These are phyloP conservation scores for Ophiodon elongatus DNA, from an alignment of 2,113 vertebrate species.

Conservation along the genomic window DNA sequence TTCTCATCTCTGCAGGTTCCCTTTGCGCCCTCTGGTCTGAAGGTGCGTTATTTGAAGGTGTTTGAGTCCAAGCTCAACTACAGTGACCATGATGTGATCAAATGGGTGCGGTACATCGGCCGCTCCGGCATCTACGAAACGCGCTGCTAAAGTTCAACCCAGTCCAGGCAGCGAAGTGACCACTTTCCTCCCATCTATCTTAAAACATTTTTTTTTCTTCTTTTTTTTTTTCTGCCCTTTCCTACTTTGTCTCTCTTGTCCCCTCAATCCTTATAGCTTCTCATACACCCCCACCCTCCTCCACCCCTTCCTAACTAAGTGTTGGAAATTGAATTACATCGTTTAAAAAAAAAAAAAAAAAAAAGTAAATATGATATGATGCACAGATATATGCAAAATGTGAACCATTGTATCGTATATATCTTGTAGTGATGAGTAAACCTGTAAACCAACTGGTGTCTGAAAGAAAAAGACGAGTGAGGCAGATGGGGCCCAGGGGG, in stretches of 20 bases:
- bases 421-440: conserved; percentile 81
- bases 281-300: conserved; percentile 29
- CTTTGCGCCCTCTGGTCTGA: conserved; percentile 97
- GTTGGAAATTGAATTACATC: conserved; percentile 77
- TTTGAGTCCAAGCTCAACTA: conserved; percentile 99
- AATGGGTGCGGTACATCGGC: conserved; percentile 99
- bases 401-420: conserved; percentile 82
- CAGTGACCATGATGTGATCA: conserved; percentile 99
- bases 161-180: conserved; percentile 67
- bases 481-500: conserved; percentile 64
- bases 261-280: conserved; percentile 53
- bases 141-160: conserved; percentile 90
- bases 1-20: conserved; percentile 87
- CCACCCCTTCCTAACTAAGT: conserved; percentile 66
- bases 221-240: conserved; percentile 35
- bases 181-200: conserved; percentile 64
- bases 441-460: conserved; percentile 72
- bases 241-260: conserved; percentile 52
- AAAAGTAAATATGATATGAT: conserved; percentile 75
- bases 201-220: conserved; percentile 28
- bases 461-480: conserved; percentile 60
- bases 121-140: conserved; percentile 99
- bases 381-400: conserved; percentile 84
- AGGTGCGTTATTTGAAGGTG: conserved; percentile 99
- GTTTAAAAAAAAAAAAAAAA: conserved; percentile 42